Evolutionary conservation across 1,140 invertebrate genomes (phyloP), one percentile per base, ranked within the genome.

Genomic region (Drosophila kikkawai): DNA sequence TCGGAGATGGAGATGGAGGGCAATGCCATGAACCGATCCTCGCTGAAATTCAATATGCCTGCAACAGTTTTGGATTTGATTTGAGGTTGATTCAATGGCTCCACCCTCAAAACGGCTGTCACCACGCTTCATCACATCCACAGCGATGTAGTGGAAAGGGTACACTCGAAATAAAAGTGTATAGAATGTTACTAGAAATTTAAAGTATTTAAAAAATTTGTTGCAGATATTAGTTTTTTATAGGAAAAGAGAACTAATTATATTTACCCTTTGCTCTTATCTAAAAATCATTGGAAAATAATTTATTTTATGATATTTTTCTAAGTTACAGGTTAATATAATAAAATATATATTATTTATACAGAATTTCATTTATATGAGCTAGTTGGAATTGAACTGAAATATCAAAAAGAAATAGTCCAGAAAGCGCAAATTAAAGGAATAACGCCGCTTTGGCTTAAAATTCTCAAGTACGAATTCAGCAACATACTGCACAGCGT

Each of bases 61-160:
- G 48, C 60, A 59, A 65, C 63, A 71, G 64, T 56, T 69, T 64
- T 71, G 44, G 55, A 51, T 79, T 61, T 59, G 79, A 77, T 84
- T 73, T 73, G 69, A 73, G 55, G 69, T 59, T 73, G 69, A 73
- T 37, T 59, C 42, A 61, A 48, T 79, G 81, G 84, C 77, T 86
- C 84, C 83, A 86, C 83, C 83, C 83, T 87, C 70, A 82, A 86
- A 87, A 83, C 80, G 83, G 60, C 84, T 88, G 80, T 83, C 80
- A 80, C 84, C 73, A 87, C 80, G 83, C 80, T 87, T 66, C 65
- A 86, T 75, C 67, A 36, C 63, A 85, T 66, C 58, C 59, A 51
- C 69, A 63, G 50, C 51, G 66, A 50, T 36, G 48, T 51, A 4
- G 55, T 36, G 34, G 60, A 60, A 65, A 9, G 48, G 22, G 17